A percentile compares a stretch with the other conserved stretches of the same genome.
Conservation (phyloP, 2,888 invertebrate genomes). For the Leucania comma region DNA sequence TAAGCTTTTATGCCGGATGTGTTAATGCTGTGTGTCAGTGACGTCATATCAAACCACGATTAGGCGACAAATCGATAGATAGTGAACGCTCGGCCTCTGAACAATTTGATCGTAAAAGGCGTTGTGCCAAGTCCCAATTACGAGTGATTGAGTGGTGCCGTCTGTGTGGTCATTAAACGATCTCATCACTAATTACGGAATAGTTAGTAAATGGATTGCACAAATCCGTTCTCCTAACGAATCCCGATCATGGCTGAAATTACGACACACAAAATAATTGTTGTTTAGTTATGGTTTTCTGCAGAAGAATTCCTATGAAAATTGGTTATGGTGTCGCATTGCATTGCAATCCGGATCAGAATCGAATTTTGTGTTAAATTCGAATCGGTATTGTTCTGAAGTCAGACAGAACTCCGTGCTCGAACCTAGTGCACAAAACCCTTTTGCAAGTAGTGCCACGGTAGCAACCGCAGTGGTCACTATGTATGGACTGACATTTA, state of each 20-base stretch:
- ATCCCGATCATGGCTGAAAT: neutral
- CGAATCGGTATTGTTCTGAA: neutral
- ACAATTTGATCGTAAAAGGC: conserved; percentile 81
- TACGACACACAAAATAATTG: neutral
- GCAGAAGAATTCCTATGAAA: neutral
- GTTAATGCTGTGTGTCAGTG: conserved; percentile 55
- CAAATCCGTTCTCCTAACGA: neutral
- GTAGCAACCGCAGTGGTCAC: neutral
- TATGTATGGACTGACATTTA: no score
- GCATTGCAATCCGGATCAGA: neutral
- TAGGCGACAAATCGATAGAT: conserved; percentile 71
- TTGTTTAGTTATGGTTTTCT: neutral
- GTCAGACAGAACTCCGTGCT: neutral
- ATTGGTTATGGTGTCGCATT: neutral
- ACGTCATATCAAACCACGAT: conserved; percentile 69
- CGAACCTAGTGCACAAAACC: neutral
- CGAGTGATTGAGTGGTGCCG: conserved; percentile 78
- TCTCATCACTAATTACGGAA: conserved; percentile 60
- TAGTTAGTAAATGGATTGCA: conserved; percentile 37
- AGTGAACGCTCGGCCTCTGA: conserved; percentile 60
- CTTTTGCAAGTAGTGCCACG: neutral
- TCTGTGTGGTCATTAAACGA: conserved; percentile 78
- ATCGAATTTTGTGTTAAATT: neutral
- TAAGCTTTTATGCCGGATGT: conserved; percentile 48
- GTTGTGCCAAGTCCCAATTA: conserved; percentile 81